A percentile compares a stretch with the other conserved stretches of the same genome.
Conservation (phyloP, 1,140 invertebrate species). For the Drosophila punjabiensis region DNA sequence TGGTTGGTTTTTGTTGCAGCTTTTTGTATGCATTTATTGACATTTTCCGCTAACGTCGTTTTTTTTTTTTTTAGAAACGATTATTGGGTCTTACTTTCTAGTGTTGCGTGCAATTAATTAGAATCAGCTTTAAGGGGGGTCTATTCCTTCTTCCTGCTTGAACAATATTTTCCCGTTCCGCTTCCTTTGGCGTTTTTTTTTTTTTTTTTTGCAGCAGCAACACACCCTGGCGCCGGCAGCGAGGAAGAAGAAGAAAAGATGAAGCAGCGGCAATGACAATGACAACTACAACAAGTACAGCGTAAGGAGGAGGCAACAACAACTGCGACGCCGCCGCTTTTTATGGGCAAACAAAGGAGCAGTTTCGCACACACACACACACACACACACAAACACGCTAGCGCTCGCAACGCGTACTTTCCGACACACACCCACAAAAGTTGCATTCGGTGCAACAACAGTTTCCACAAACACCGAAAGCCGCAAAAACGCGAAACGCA, state of each 20-base stretch:
- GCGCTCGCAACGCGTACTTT: constrained; percentile 28
- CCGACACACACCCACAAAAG: constrained; percentile 31
- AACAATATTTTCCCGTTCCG: constrained; percentile 19
- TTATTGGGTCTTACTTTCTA: constrained; percentile 53
- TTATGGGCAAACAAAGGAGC: constrained; percentile 78
- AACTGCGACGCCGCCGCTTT: constrained; percentile 63
- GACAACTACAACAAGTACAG: constrained; percentile 60
- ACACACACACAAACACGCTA: constrained; percentile 48
- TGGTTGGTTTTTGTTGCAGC: constrained; percentile 69
- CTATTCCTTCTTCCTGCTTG: constrained; percentile 28
- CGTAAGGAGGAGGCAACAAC: constrained; percentile 30
- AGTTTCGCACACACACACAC: constrained; percentile 55
- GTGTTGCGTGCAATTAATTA: constrained; percentile 72
- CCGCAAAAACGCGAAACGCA: neutral
- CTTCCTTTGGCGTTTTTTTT: constrained; percentile 9
- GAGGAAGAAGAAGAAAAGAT: constrained; percentile 27
- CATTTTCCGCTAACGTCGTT: constrained; percentile 53
- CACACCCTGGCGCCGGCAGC: constrained; percentile 74
- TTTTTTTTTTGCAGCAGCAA: constrained; percentile 37
- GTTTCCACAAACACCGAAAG: neutral
- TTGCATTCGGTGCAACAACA: constrained; percentile 36
- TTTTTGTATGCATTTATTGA: constrained; percentile 77
- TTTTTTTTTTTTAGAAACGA: constrained; percentile 37
- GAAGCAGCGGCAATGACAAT: constrained; percentile 57
- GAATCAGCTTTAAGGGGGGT: constrained; percentile 17